These are phyloP conservation scores for Trinectes maculatus DNA, from an alignment of 2,113 vertebrate genomes.

Conservation along the genomic window DNA sequence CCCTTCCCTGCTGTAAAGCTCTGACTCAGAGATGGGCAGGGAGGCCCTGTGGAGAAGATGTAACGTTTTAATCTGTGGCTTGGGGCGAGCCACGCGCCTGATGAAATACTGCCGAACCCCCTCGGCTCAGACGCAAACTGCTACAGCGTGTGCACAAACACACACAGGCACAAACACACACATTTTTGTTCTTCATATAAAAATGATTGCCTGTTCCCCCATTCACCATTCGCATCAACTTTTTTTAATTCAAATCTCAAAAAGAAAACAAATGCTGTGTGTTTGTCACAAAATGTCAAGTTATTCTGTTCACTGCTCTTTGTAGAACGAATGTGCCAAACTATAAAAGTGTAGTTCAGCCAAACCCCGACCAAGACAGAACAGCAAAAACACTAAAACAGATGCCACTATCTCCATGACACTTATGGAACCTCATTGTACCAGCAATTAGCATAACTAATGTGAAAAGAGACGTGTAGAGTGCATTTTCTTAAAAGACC, in stretches of 20 bases:
- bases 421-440: too few species aligned
- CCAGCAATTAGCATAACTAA: too few species aligned
- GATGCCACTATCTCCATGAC: too few species aligned
- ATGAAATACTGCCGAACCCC: conserved; percentile 67
- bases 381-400: too few species aligned
- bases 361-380: too few species aligned
- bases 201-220: not conserved
- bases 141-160: not conserved
- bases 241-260: not conserved
- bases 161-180: not conserved
- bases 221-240: not conserved
- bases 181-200: not conserved
- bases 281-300: not conserved
- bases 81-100: conserved; percentile 56
- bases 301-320: not conserved
- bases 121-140: conserved; percentile 35
- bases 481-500: too few species aligned
- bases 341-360: not conserved
- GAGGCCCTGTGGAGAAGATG: conserved; percentile 33
- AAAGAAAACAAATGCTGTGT: conserved; percentile 1
- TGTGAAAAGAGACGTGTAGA: too few species aligned
- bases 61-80: conserved; percentile 67
- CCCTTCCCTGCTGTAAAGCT: not conserved
- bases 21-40: conserved; percentile 9
- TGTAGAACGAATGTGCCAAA: not conserved